Evolutionary conservation across 2,888 invertebrate species (phyloP).

Genomic region (Yponomeuta plumbellus): DNA sequence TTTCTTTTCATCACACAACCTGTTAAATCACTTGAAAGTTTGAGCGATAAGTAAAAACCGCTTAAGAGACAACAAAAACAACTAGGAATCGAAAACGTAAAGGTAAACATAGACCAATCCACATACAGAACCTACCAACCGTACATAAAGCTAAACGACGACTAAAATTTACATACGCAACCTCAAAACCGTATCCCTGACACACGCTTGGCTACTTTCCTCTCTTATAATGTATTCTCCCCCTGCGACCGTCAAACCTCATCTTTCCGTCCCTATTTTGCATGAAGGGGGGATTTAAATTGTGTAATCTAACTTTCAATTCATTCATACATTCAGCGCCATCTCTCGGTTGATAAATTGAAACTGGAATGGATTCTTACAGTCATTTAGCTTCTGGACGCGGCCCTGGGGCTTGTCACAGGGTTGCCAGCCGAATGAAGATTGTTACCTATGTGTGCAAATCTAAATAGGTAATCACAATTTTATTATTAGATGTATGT

Average conservation of each 20-base stretch:
- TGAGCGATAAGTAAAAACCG: no score
- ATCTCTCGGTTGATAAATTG: slow-evolving; percentile 73
- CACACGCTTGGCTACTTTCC: slow-evolving; percentile 38
- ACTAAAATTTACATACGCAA: background rate
- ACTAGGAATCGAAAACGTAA: no score
- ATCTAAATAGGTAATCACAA: background rate
- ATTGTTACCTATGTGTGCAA: background rate
- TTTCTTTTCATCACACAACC: no score
- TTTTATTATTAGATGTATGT: background rate
- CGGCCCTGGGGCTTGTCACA: slow-evolving; percentile 19
- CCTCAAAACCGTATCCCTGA: slow-evolving; percentile 59
- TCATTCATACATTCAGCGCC: slow-evolving; percentile 76
- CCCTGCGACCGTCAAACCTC: slow-evolving; percentile 61
- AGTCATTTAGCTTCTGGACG: slow-evolving; percentile 54
- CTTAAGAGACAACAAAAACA: no score
- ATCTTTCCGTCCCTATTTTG: slow-evolving; percentile 74
- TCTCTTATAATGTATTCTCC: slow-evolving; percentile 63
- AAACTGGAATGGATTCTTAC: slow-evolving; percentile 65
- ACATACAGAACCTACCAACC: slow-evolving; percentile 34
- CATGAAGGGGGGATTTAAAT: slow-evolving; percentile 76
- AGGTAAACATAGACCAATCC: no score
- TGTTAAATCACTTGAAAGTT: no score
- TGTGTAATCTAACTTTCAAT: slow-evolving; percentile 77
- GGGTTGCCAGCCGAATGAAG: background rate
- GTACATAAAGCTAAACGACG: no score